These are phyloP conservation scores for Heliothis subflexa DNA, from an alignment of 1,140 invertebrate genomes.

Conservation along the genomic window DNA sequence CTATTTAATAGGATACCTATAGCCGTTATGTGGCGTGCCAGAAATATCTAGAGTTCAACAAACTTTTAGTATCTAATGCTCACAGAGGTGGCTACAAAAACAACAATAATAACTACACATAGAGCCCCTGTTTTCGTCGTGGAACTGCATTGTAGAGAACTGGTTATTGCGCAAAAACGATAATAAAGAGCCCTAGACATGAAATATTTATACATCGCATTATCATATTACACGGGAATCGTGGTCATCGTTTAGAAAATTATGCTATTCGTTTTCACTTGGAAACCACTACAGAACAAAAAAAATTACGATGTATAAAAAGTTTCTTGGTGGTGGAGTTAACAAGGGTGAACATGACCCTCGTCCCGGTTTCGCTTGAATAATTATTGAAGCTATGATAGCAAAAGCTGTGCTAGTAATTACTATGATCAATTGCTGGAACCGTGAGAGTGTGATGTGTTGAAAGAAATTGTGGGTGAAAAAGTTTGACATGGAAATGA, in stretches of 20 bases:
- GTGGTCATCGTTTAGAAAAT: conserved; percentile 83
- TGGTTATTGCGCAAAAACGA: conserved; percentile 80
- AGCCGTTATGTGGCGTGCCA: conserved; percentile 1
- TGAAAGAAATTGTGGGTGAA: conserved; percentile 21
- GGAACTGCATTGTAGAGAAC: conserved; percentile 73
- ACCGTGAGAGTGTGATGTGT: conserved; percentile 10
- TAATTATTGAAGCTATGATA: conserved; percentile 37
- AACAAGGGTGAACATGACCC: conserved; percentile 31
- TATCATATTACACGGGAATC: conserved; percentile 85
- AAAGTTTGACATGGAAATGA: conserved; percentile 14
- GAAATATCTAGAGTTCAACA: conserved; percentile 49
- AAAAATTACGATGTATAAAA: conserved; percentile 59
- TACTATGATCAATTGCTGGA: conserved; percentile 23
- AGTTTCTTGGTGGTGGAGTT: not conserved
- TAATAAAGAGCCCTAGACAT: conserved; percentile 78
- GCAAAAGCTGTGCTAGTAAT: conserved; percentile 27
- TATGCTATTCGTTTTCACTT: conserved; percentile 82
- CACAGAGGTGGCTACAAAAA: conserved; percentile 50
- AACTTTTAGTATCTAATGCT: conserved; percentile 45
- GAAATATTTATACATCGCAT: conserved; percentile 85
- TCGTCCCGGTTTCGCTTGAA: conserved; percentile 24
- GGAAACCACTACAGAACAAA: conserved; percentile 60
- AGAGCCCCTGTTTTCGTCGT: conserved; percentile 67
- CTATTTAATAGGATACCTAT: not conserved
- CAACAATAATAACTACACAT: conserved; percentile 61